Conservation (phyloP, 2,113 vertebrate genomes). For the Martes martes region DNA sequence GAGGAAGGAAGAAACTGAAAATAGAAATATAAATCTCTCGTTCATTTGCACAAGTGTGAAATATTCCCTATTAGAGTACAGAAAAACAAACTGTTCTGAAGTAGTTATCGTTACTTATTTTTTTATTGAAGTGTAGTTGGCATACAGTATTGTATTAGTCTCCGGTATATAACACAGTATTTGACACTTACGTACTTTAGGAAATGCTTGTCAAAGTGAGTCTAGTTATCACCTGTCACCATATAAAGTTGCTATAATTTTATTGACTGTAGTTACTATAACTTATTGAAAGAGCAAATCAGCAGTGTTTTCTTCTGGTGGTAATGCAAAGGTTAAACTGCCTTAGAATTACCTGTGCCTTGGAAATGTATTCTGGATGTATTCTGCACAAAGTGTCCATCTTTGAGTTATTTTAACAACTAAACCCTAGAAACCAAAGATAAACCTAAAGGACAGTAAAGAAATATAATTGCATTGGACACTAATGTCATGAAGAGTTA, state of each 20-base stretch:
- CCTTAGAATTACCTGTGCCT: conserved; percentile 5
- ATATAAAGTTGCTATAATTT: background rate
- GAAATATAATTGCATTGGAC: conserved; percentile 62
- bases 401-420: conserved; percentile 59
- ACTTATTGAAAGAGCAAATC: conserved; percentile 5
- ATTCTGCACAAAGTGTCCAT: conserved; percentile 11
- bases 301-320: conserved; percentile 4
- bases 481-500: conserved; percentile 64
- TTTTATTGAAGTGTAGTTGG: background rate
- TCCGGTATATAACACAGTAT: background rate
- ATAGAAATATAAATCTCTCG: background rate
- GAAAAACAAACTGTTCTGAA: background rate
- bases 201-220: background rate
- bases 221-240: background rate
- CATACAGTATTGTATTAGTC: background rate
- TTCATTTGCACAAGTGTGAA: background rate
- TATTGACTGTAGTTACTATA: background rate
- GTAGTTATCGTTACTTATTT: background rate
- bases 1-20: background rate
- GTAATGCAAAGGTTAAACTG: conserved; percentile 43
- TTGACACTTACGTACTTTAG: background rate
- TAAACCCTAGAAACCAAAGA: conserved; percentile 33
- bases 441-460: conserved; percentile 50
- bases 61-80: background rate
- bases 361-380: conserved; percentile 9